Percentiles rank a stretch among this genome's conserved stretches.
Evolutionary conservation across 2,113 vertebrate genomes (phyloP).

Genomic region (Oryzias curvinotus): DNA sequence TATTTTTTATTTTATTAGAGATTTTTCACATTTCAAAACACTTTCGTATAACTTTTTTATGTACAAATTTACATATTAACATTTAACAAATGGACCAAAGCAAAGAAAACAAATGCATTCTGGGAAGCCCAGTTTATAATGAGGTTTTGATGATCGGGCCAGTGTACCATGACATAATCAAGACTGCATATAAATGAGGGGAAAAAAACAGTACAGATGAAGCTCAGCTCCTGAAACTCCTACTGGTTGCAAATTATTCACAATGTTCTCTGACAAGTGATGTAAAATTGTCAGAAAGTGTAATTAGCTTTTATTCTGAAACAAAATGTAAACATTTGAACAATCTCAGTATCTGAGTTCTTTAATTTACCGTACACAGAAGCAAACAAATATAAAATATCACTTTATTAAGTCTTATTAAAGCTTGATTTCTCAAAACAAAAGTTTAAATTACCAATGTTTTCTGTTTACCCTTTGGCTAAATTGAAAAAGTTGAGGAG

Average conservation of each 20-base stretch:
- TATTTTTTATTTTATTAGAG: conserved; percentile 62
- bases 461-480: no score
- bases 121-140: conserved; percentile 41
- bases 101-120: conserved; percentile 39
- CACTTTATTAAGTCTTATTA: no score
- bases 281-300: no score
- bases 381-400: no score
- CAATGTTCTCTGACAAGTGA: no score
- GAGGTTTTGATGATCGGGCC: conserved; percentile 45
- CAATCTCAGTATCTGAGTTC: no score
- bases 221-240: conserved; percentile 36
- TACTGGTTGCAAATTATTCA: background rate
- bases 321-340: no score
- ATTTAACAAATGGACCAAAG: conserved; percentile 62
- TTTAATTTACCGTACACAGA: no score
- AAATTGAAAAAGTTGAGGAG: background rate
- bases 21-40: conserved; percentile 72
- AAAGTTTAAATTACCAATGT: no score
- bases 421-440: no score
- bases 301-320: no score
- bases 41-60: conserved; percentile 70
- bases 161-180: conserved; percentile 55
- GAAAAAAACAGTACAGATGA: conserved; percentile 29
- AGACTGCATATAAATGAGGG: conserved; percentile 17
- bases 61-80: conserved; percentile 76